Base-by-base conservation (phyloP, 2,797 vertebrate species). In the Semotilus atromaculatus region DNA sequence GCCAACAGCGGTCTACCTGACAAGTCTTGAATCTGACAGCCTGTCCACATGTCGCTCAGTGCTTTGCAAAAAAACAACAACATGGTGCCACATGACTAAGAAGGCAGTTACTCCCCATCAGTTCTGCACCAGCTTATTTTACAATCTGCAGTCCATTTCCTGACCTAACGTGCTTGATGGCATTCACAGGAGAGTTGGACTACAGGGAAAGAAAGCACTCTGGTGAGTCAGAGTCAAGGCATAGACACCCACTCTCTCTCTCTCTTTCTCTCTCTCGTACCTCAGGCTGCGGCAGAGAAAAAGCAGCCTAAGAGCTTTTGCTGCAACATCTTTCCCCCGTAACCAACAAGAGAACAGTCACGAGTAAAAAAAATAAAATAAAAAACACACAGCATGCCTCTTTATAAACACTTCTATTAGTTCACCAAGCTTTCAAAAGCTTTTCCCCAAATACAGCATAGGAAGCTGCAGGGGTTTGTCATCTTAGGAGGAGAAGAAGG, bases 341-440 rank as follows among this genome's bases (percentile, higher is more conserved):
- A 76, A 67, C 43, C 72, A 76, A 67, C 72, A 76, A 76, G 82
- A 83, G 45, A 83, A 66, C 62, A 77, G 82, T 91, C 92, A 93
- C 90, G 89, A 91, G 90, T 82, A 48, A 60, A 51, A 29, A 13
- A 0, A 62, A n/a, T 1, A 18, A 21, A 36, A 85, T 84, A 90
- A 71, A 68, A 75, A 90, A 90, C 88, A 88, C 90, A 92, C 88
- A 90, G 86, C 90, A 90, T 86, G 88, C 90, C 93, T 91, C 78
- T 83, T 89, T 88, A 88, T 90, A 90, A 93, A 92, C 89, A 86
- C 90, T 74, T 71, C 51, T 45, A 89, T 90, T 86, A 66, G 26
- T 67, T 66, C 23, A 45, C 55, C 43, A 48, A 53, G 58, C 29
- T 79, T 82, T 72, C 64, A 81, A 79, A 55, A 19, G 43, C n/a